phyloP scores from a whole-genome alignment of 2,888 invertebrate genomes.

The Sesia apiformis region DNA sequence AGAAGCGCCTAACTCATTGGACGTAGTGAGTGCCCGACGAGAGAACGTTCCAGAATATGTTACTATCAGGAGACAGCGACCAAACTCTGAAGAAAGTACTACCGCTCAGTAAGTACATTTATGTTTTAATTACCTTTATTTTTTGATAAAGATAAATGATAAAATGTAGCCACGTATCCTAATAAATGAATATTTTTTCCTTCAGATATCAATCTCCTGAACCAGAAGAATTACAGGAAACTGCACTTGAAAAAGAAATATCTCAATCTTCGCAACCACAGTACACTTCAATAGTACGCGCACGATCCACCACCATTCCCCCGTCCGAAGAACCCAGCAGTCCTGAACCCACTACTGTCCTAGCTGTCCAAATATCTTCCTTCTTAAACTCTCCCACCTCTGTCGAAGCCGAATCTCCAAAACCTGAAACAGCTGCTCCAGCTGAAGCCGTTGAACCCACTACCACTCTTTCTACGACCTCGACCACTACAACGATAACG shows the following conservation, averaged over 20 bases:
- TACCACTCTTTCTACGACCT: constrained; percentile 31
- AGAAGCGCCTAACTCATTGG: constrained; percentile 35
- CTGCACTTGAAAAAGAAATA: constrained; percentile 55
- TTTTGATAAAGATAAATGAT: too few relatives aligned
- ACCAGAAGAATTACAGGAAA: constrained; percentile 41
- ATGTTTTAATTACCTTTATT: too few relatives aligned
- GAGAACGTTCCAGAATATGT: constrained; percentile 77
- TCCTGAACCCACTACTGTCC: constrained; percentile 57
- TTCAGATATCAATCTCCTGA: constrained; percentile 37
- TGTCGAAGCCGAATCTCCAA: constrained; percentile 16
- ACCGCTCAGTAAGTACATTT: constrained; percentile 56
- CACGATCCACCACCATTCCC: constrained; percentile 42
- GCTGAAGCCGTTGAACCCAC: constrained; percentile 27
- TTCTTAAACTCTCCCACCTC: constrained; percentile 46
- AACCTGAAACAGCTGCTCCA: constrained; percentile 26
- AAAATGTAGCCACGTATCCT: too few relatives aligned
- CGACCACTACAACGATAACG: constrained; percentile 26
- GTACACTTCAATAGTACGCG: constrained; percentile 52
- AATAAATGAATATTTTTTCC: too few relatives aligned
- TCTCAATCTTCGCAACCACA: constrained; percentile 46
- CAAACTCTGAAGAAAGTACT: constrained; percentile 60
- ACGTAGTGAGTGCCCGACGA: constrained; percentile 37
- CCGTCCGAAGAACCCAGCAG: constrained; percentile 21
- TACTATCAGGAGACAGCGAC: constrained; percentile 77
- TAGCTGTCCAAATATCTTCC: constrained; percentile 63